These are phyloP conservation scores for Nothoprocta perdicaria DNA, from an alignment of 2,113 vertebrate genomes.

Conservation along the genomic window DNA sequence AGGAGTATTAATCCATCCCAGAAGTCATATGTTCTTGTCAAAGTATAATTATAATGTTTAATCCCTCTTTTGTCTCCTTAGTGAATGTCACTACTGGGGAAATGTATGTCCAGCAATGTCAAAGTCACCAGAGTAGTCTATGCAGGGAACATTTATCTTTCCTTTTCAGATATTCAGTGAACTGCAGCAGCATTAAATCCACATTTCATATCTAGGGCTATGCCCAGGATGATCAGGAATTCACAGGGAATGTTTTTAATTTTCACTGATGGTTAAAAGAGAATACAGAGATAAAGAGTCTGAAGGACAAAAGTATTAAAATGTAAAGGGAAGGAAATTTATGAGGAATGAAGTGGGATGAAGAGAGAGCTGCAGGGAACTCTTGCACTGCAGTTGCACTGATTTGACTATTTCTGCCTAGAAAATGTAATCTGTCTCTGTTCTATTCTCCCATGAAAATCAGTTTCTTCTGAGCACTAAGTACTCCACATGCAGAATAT, in stretches of 20 bases:
- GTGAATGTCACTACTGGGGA: slow-evolving; percentile 52
- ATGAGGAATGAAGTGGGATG: not conserved
- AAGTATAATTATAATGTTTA: slow-evolving; percentile 56
- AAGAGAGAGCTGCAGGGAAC: not conserved
- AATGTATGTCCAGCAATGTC: slow-evolving; percentile 63
- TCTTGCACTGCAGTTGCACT: not conserved
- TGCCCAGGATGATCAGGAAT: slow-evolving; percentile 28
- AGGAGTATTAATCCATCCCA: slow-evolving; percentile 60
- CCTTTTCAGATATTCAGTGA: slow-evolving; percentile 55
- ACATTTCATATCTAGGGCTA: slow-evolving; percentile 48
- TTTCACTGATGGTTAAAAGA: slow-evolving; percentile 4
- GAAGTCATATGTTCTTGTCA: slow-evolving; percentile 60
- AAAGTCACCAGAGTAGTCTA: slow-evolving; percentile 48
- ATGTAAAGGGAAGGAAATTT: slow-evolving; percentile 18
- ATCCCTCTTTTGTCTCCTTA: slow-evolving; percentile 61
- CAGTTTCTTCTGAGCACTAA: not conserved
- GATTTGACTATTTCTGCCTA: not conserved
- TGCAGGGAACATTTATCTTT: slow-evolving; percentile 63
- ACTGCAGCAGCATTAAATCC: slow-evolving; percentile 63
- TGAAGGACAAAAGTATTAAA: slow-evolving; percentile 49
- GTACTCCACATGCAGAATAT: not conserved
- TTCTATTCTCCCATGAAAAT: not conserved
- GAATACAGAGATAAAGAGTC: slow-evolving; percentile 6
- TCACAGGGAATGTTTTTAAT: not conserved
- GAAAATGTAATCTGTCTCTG: not conserved